Percentiles rank a stretch among this genome's conserved stretches.
Conservation (phyloP, 2,113 vertebrate genomes). For the Coptodon bakossiorum region DNA sequence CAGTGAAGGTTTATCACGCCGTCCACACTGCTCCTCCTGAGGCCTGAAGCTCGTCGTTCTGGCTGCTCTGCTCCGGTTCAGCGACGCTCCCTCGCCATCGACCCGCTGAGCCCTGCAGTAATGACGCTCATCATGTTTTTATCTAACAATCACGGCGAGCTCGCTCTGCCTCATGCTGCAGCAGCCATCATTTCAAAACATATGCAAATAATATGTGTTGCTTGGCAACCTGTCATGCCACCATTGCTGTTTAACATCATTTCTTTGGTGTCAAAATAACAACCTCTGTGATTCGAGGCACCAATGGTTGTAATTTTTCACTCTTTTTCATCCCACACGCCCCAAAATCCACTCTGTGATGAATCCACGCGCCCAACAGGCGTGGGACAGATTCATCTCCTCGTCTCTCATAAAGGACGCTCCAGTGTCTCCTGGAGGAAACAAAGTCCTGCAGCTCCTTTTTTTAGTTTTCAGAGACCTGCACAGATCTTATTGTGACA, state of each 20-base stretch:
- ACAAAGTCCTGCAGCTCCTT: neutral
- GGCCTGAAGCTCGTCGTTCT: neutral
- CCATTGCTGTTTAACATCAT: neutral
- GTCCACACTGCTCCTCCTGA: neutral
- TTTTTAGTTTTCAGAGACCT: neutral
- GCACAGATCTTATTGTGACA: neutral
- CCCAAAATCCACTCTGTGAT: neutral
- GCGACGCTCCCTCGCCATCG: accelerated
- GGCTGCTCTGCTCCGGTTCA: neutral
- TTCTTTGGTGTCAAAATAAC: neutral
- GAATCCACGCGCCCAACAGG: neutral
- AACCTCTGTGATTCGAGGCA: neutral
- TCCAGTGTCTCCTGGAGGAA: neutral
- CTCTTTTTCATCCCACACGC: neutral
- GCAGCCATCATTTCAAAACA: neutral
- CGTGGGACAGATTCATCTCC: accelerated
- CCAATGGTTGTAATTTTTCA: neutral
- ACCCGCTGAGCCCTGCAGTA: neutral
- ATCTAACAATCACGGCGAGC: accelerated
- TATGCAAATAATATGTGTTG: neutral
- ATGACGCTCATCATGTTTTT: neutral
- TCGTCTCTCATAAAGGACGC: neutral
- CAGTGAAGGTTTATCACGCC: accelerated
- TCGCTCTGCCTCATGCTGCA: neutral
- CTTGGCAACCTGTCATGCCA: neutral